These are phyloP conservation scores for Macrostomum lignano DNA, from an alignment of 1,140 invertebrate genomes.

Conservation along the genomic window DNA sequence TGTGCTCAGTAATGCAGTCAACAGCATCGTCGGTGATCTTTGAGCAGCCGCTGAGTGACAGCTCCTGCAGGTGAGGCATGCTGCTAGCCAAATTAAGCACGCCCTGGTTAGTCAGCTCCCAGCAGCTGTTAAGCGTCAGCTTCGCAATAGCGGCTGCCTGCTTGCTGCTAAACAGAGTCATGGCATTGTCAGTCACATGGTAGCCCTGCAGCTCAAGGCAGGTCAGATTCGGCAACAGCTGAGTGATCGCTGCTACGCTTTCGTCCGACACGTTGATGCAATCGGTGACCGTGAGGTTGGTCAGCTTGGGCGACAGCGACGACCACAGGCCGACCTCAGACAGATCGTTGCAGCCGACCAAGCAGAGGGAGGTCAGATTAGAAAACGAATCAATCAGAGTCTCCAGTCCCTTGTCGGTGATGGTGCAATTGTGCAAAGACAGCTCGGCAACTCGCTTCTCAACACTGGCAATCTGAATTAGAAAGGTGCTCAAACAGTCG, in stretches of 20 bases:
- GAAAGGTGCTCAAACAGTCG: conserved; percentile 56
- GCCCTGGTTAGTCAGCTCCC: conserved; percentile 82
- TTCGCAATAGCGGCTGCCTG: conserved; percentile 57
- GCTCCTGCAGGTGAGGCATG: conserved; percentile 57
- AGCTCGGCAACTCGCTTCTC: conserved; percentile 51
- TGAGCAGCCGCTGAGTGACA: conserved; percentile 70
- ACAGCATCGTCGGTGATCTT: conserved; percentile 83
- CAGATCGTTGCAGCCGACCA: conserved; percentile 71
- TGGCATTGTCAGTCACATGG: conserved; percentile 74
- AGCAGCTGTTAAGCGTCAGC: conserved; percentile 61
- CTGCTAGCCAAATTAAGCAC: conserved; percentile 76
- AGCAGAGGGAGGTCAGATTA: conserved; percentile 47
- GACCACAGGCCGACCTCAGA: conserved; percentile 73
- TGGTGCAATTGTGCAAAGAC: conserved; percentile 48
- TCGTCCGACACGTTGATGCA: conserved; percentile 86
- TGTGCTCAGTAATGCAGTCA: conserved; percentile 69
- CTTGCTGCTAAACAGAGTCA: conserved; percentile 67
- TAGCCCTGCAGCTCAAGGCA: conserved; percentile 70
- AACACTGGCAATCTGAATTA: conserved; percentile 47
- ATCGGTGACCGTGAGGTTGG: conserved; percentile 58
- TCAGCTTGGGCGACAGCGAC: conserved; percentile 56
- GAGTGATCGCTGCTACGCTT: conserved; percentile 62
- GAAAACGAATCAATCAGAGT: conserved; percentile 43
- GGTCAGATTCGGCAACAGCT: conserved; percentile 57
- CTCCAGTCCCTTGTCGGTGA: conserved; percentile 58